phyloP scores from a whole-genome alignment of 2,888 invertebrate species.

The Limnephilus marmoratus region DNA sequence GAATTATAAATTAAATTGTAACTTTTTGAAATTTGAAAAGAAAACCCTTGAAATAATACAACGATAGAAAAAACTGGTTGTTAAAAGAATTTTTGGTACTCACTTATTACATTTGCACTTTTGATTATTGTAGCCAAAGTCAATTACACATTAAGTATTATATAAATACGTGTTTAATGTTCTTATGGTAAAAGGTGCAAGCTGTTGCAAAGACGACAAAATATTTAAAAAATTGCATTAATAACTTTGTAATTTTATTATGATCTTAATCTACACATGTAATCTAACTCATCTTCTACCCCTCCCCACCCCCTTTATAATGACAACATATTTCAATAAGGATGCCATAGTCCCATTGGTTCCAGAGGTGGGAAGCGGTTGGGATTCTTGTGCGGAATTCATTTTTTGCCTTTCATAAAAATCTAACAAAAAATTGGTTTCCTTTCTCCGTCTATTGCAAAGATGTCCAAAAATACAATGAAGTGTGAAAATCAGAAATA shows the following conservation, averaged over 20 bases:
- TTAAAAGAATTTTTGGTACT: background rate
- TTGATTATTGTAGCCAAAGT: background rate
- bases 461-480: too few relatives aligned
- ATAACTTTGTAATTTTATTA: background rate
- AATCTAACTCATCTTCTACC: too few relatives aligned
- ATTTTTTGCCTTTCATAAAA: too few relatives aligned
- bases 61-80: background rate
- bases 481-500: too few relatives aligned
- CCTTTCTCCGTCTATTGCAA: too few relatives aligned
- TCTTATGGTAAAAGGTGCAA: background rate
- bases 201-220: background rate
- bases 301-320: too few relatives aligned
- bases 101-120: background rate
- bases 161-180: background rate
- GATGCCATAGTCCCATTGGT: too few relatives aligned
- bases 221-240: background rate
- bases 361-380: too few relatives aligned
- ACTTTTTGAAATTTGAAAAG: background rate
- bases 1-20: too few relatives aligned
- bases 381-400: too few relatives aligned
- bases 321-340: too few relatives aligned
- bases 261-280: background rate
- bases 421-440: too few relatives aligned
- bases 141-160: background rate
- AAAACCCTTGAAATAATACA: background rate